Evolutionary conservation across 2,797 vertebrate genomes (phyloP), one percentile per base, ranked within the genome.

Genomic region (Anguilla anguilla): DNA sequence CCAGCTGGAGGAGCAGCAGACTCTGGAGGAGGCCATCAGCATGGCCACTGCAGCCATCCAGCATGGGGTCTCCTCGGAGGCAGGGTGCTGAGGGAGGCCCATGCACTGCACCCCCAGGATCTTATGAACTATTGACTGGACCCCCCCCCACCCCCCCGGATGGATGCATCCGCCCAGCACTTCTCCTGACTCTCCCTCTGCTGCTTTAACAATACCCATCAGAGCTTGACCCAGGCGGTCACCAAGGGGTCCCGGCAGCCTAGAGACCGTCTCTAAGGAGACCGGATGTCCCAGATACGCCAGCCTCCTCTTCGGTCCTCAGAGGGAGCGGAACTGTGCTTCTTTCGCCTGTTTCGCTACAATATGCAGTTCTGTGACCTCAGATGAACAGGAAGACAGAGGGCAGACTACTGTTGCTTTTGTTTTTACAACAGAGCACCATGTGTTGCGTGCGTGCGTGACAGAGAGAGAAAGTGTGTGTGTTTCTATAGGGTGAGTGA

Each of bases 1-100:
- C 28, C 90, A 97, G 96, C 83, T 96, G 35, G 96, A 96, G 91
- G 94, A 95, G 49, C 95, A 96, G 92, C 96, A 95, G 91, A 96
- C 93, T 15, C 89, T 96, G 91, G 95, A 96, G 59, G 96, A 95
- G 53, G 94, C 95, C 85, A 92, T 96, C 89, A 92, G 93, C 17
- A 90, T 95, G 93, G 95, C 94, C 43, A 89, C 96, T 0, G 95
- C 94, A 43, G 95, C 95, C 4, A 93, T 95, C 89, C 95, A 95
- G 72, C 94, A 90, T 1, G 92, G 90, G 39, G 90, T 91, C 0
- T 4, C 88, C 57, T 72, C 92, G 0, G 92, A 94, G 86, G 92
- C 88, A 0, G 89, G 92, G 89, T 94, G 94, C 92, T 95, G 94
- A 96, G 87, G 67, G 2, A 85, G 0, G 0, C 1, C 28, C 43